Evolutionary conservation across 2,797 vertebrate species (phyloP), one percentile per base, ranked within the genome.

Genomic region (Brachymystax lenok): DNA sequence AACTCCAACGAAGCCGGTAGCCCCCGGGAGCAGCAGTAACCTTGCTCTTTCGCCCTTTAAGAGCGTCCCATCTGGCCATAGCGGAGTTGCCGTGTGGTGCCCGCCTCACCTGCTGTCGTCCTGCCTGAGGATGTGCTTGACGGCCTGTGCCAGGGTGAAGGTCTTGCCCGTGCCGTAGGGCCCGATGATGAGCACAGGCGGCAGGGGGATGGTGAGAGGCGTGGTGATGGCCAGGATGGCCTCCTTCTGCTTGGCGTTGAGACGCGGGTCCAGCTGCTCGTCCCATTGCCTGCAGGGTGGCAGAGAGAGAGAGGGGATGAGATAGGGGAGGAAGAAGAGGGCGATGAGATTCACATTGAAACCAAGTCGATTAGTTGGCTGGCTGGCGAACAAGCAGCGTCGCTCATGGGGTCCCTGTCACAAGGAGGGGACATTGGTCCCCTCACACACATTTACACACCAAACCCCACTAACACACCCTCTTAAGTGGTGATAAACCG

Each of bases 111-210:
- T 97, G 88, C 95, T 95, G 74, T 95, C 94, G 79, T 96, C 96
- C 86, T 99, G 98, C 83, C 97, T 96, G 73, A 99, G 96, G 83
- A 99, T 98, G 92, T 99, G 98, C 91, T 97, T 99, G 90, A 98
- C 98, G 64, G 97, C 98, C 95, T 99, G 98, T 84, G 98, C 98
- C 90, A 99, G 93, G 21, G 98, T 99, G 95, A 99, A 99, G 0
- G 98, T 99, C 94, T 99, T 99, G 88, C 98, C 98, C 24, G 98
- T 99, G 90, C 98, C 98, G 40, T 99, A 99, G 83, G 98, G 98
- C 76, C 98, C 98, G 28, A 99, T 98, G 93, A 99, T 97, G 80
- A 99, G 97, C 84, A 99, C 96, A 40, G 98, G 98, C 46, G 98
- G 98, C 92, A 99, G 94, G 61, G 94, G 91, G 82, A 97, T 93